These are phyloP conservation scores for Diloba caeruleocephala DNA, from an alignment of 2,888 invertebrate genomes.

Conservation along the genomic window DNA sequence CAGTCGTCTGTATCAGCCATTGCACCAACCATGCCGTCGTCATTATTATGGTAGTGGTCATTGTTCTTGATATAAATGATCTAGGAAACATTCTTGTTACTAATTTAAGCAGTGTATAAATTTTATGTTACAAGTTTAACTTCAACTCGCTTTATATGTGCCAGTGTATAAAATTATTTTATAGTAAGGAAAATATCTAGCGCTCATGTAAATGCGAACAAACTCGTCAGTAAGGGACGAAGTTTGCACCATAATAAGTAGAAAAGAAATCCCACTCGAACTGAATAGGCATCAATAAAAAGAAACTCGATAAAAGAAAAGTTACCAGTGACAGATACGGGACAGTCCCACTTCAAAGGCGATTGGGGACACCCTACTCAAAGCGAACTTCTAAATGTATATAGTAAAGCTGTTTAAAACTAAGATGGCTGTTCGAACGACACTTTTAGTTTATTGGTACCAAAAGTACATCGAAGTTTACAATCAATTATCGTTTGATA, in stretches of 20 bases:
- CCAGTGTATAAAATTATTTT: conserved; percentile 11
- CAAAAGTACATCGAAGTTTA: conserved; percentile 48
- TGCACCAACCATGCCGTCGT: too few relatives aligned
- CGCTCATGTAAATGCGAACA: conserved; percentile 33
- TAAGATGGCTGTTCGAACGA: conserved; percentile 48
- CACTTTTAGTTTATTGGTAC: conserved; percentile 60
- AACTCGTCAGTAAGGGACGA: conserved; percentile 33
- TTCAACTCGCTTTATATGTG: too few relatives aligned
- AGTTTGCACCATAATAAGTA: conserved; percentile 43
- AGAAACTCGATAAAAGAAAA: conserved; percentile 68
- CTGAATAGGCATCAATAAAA: conserved; percentile 55
- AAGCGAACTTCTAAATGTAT: conserved; percentile 54
- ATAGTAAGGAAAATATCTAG: conserved; percentile 11
- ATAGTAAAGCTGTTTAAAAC: conserved; percentile 59
- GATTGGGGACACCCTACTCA: conserved; percentile 60
- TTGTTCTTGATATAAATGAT: too few relatives aligned
- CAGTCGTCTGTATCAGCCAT: too few relatives aligned
- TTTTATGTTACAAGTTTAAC: too few relatives aligned
- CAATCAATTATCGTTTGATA: conserved; percentile 53
- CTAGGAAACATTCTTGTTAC: too few relatives aligned
- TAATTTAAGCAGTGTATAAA: too few relatives aligned
- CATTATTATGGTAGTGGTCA: too few relatives aligned
- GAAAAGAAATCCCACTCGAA: conserved; percentile 41
- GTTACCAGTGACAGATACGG: conserved; percentile 55
- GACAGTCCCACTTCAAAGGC: conserved; percentile 56